Percentiles rank a stretch among this genome's conserved stretches.
These are phyloP conservation scores for Ellobium chinense DNA, from an alignment of 2,888 invertebrate species.

Conservation along the genomic window DNA sequence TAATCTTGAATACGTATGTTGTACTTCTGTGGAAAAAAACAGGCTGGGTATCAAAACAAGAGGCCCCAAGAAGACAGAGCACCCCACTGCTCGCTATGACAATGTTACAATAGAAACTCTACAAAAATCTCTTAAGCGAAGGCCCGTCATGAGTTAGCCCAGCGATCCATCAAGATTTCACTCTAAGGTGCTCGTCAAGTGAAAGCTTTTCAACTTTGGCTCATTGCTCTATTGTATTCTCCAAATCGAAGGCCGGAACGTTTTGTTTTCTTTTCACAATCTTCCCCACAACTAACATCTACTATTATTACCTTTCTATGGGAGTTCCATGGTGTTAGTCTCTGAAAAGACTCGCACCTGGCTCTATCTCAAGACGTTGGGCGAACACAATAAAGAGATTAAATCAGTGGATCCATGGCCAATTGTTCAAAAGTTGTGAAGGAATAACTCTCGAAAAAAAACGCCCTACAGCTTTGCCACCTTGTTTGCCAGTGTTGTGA, in stretches of 20 bases:
- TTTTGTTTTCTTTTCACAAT: too few species aligned
- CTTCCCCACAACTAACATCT: too few species aligned
- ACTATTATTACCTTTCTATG: too few species aligned
- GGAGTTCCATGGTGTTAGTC: too few species aligned
- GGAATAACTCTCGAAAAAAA: not conserved
- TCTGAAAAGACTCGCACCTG: too few species aligned
- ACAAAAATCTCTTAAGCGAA: not conserved
- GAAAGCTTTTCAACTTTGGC: not conserved
- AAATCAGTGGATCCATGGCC: not conserved
- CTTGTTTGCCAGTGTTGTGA: not conserved
- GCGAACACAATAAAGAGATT: not conserved
- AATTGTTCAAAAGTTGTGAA: not conserved
- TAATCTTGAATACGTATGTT: too few species aligned
- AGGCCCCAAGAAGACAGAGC: not conserved
- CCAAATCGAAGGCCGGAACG: too few species aligned
- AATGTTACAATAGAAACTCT: not conserved
- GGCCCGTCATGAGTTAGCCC: not conserved
- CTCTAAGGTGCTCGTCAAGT: not conserved
- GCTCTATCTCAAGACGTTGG: too few species aligned
- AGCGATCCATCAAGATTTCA: conserved; percentile 18
- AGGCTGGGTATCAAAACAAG: not conserved
- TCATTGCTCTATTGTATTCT: too few species aligned
- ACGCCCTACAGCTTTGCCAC: not conserved
- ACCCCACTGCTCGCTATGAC: too few species aligned
- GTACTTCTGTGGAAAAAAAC: too few species aligned